Evolutionary conservation across 2,113 vertebrate genomes (phyloP).

Genomic region (Podocnemis expansa): DNA sequence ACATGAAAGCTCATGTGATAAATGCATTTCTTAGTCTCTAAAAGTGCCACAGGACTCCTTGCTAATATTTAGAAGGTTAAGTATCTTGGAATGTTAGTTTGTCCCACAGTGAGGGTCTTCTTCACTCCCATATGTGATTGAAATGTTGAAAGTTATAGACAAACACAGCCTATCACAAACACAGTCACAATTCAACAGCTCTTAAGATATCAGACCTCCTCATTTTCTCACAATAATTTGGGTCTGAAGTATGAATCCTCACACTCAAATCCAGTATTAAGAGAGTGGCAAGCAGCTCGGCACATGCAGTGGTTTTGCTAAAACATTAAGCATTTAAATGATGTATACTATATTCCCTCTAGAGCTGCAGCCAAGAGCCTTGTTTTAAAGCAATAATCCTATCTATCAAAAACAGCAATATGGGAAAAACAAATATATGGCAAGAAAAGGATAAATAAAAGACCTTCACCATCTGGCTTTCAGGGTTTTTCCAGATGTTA

Average conservation of each 20-base stretch:
- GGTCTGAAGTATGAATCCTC: background rate
- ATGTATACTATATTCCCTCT: background rate
- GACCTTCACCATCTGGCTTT: background rate
- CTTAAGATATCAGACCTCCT: background rate
- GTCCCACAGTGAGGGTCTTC: background rate
- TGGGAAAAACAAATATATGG: rapidly evolving
- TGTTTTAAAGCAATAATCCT: background rate
- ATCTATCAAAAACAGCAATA: background rate
- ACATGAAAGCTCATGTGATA: too few relatives aligned
- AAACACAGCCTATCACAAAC: background rate
- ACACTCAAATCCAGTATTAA: background rate
- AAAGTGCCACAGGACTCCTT: too few relatives aligned
- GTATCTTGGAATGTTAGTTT: background rate
- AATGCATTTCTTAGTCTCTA: too few relatives aligned
- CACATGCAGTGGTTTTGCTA: background rate
- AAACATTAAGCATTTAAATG: background rate
- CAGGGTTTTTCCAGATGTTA: background rate
- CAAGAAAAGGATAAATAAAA: background rate
- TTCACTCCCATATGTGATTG: background rate
- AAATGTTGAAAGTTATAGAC: background rate
- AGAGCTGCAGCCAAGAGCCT: background rate
- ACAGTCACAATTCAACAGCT: background rate
- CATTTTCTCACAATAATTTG: background rate
- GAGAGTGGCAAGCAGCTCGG: background rate
- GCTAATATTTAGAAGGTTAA: background rate